Conservation (phyloP, 2,113 vertebrate species). For the Platichthys stellatus region DNA sequence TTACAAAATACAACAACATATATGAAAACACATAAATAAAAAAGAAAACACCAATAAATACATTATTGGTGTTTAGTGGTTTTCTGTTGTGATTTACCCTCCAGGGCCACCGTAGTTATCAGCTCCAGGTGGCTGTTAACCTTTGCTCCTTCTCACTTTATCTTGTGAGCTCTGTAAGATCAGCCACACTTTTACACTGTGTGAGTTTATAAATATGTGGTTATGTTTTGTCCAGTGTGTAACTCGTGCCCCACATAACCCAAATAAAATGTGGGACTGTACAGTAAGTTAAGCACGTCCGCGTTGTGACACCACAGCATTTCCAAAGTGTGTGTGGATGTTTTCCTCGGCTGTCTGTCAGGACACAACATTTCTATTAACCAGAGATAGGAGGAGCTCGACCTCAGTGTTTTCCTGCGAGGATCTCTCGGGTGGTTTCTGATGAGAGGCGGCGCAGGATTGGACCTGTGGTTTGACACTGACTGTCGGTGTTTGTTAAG, state of each 20-base stretch:
- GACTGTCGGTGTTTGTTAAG: slow-evolving; percentile 42
- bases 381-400: slow-evolving; percentile 41
- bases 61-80: not conserved
- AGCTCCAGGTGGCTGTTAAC: too few relatives aligned
- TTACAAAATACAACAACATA: too few relatives aligned
- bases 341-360: slow-evolving; percentile 4
- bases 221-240: not conserved
- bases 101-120: too few relatives aligned
- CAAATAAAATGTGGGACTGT: not conserved
- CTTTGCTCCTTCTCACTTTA: too few relatives aligned
- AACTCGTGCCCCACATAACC: not conserved
- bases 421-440: slow-evolving; percentile 39
- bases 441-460: slow-evolving; percentile 51
- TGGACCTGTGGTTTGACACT: slow-evolving; percentile 48
- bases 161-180: too few relatives aligned
- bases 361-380: slow-evolving; percentile 49
- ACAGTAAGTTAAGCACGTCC: slow-evolving; percentile 17
- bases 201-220: not conserved
- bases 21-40: too few relatives aligned
- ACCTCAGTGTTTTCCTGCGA: slow-evolving; percentile 44
- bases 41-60: not conserved
- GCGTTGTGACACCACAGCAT: not conserved
- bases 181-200: not conserved
- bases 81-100: too few relatives aligned
- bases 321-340: slow-evolving; percentile 4